These are phyloP conservation scores for Embiotoca jacksoni DNA, from an alignment of 2,113 vertebrate species.

Conservation along the genomic window DNA sequence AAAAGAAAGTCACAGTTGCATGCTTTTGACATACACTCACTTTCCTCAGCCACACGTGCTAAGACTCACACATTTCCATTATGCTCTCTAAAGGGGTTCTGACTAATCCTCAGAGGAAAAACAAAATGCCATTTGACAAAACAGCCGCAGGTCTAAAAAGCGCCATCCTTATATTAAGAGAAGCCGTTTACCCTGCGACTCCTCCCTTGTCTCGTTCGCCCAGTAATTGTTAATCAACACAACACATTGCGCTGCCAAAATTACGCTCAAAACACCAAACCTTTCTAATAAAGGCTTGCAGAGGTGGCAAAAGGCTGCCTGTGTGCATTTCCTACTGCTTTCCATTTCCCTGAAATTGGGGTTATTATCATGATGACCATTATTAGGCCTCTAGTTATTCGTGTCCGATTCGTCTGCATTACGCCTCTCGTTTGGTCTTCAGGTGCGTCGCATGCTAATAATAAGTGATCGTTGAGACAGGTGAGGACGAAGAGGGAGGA, in stretches of 20 bases:
- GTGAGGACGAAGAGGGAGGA: background rate
- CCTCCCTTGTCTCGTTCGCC: constrained; percentile 52
- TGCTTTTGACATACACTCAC: constrained; percentile 30
- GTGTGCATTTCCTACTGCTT: constrained; percentile 69
- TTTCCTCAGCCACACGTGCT: constrained; percentile 48
- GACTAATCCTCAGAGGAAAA: constrained; percentile 78
- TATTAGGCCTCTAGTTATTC: constrained; percentile 70
- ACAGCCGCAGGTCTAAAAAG: constrained; percentile 61
- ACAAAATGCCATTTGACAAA: constrained; percentile 75
- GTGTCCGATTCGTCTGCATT: constrained; percentile 59
- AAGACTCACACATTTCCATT: constrained; percentile 73
- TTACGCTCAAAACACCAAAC: constrained; percentile 65
- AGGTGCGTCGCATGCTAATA: constrained; percentile 23
- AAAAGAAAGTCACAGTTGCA: constrained; percentile 35
- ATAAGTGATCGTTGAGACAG: constrained; percentile 6
- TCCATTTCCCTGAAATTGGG: constrained; percentile 78
- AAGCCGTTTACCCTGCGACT: constrained; percentile 33
- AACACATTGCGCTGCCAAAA: constrained; percentile 63
- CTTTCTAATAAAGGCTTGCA: constrained; percentile 68
- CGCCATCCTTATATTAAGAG: constrained; percentile 59
- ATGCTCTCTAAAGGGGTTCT: constrained; percentile 77
- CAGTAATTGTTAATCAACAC: constrained; percentile 81
- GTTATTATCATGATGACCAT: constrained; percentile 77
- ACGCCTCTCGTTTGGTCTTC: constrained; percentile 16
- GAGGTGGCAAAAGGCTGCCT: constrained; percentile 27